phyloP scores from a whole-genome alignment of 1,140 invertebrate genomes.

The Oscheius sp. region DNA sequence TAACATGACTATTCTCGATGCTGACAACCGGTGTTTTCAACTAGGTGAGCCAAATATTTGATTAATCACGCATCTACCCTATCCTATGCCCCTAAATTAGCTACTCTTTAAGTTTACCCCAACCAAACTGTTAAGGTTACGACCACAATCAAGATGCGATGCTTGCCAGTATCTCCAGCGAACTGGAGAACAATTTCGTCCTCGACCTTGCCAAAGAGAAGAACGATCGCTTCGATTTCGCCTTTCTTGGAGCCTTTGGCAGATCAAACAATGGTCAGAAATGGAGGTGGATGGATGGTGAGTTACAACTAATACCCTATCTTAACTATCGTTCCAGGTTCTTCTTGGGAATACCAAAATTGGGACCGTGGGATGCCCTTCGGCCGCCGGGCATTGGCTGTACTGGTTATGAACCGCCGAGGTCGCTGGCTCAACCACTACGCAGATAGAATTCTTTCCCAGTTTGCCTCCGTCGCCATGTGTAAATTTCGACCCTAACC shows the following conservation, averaged over 20 bases:
- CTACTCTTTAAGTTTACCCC: not conserved
- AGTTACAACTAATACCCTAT: no score
- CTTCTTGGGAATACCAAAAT: slow-evolving; percentile 25
- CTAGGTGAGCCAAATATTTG: slow-evolving; percentile 31
- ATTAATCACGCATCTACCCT: not conserved
- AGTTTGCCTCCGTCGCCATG: slow-evolving; percentile 40
- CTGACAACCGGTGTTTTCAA: slow-evolving; percentile 45
- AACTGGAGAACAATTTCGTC: slow-evolving; percentile 45
- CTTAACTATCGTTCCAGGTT: slow-evolving; percentile 13
- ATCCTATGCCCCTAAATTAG: not conserved
- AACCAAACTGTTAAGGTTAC: slow-evolving; percentile 23
- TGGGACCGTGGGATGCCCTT: slow-evolving; percentile 42
- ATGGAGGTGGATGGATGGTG: slow-evolving; percentile 53
- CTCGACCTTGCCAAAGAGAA: slow-evolving; percentile 42
- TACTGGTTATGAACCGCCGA: slow-evolving; percentile 44
- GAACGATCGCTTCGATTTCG: slow-evolving; percentile 37
- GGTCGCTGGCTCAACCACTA: slow-evolving; percentile 47
- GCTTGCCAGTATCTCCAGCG: slow-evolving; percentile 39
- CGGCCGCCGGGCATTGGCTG: slow-evolving; percentile 39
- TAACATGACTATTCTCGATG: slow-evolving; percentile 47
- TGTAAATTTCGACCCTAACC: slow-evolving; percentile 43
- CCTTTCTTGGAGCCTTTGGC: slow-evolving; percentile 46
- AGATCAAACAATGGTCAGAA: slow-evolving; percentile 40
- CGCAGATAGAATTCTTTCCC: slow-evolving; percentile 39
- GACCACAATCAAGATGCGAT: slow-evolving; percentile 43